Base-by-base conservation (phyloP, 1,140 invertebrate species). In the Catajapyx aquilonaris region DNA sequence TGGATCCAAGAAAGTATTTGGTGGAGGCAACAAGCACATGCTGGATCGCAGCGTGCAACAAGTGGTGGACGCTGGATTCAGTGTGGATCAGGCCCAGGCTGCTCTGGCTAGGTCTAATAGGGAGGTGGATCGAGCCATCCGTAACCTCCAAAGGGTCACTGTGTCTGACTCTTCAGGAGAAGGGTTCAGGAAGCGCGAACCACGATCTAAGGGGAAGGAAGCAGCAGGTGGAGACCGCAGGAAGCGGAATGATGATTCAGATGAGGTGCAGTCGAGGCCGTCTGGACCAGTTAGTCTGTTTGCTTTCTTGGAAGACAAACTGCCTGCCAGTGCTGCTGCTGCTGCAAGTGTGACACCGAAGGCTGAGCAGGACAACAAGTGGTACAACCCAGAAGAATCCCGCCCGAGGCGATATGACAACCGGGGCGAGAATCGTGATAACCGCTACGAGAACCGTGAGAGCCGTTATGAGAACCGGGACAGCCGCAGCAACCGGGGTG, bases 271-370 rank as follows among this genome's bases (percentile, higher is more conserved):
- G 20, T 50, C 66, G 16, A 85, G 81, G 55, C 81, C 81, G 2
- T 78, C 76, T 37, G 80, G 76, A 15, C 81, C 77, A 53, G 71
- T 84, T 1, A 85, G 80, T 1, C 55, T 88, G 2, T 87, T 87
- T 59, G 81, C 84, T 54, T 90, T 85, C 51, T 60, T 88, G 3
- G 79, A 83, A 52, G 73, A 79, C 45, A 83, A 83, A 60, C 58
- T 87, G 17, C 75, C 75, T 32, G 59, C 68, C n/a, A n/a, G n/a
- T n/a, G n/a, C n/a, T n/a, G n/a, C n/a, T n/a, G n/a, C n/a, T n/a
- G n/a, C n/a, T n/a, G n/a, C n/a, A n/a, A n/a, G n/a, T n/a, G n/a
- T n/a, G n/a, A n/a, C n/a, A n/a, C n/a, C n/a, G n/a, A n/a, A n/a
- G n/a, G n/a, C n/a, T n/a, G n/a, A n/a, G n/a, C n/a, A n/a, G n/a